Conservation (phyloP, 1,140 invertebrate species). For the Spodoptera litura region DNA sequence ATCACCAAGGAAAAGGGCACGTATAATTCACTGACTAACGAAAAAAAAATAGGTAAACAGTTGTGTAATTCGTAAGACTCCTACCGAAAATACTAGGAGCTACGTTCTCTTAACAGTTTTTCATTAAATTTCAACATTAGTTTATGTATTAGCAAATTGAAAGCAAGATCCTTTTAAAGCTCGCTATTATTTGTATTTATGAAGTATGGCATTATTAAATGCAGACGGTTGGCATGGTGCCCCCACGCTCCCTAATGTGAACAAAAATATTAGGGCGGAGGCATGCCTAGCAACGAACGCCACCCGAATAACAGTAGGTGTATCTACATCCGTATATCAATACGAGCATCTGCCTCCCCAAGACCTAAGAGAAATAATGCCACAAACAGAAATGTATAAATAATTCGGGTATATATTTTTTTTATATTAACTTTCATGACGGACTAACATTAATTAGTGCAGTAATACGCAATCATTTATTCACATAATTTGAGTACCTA, state of each 20-base stretch:
- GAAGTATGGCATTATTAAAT: constrained; percentile 28
- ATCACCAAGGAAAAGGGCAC: background rate
- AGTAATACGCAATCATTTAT: constrained; percentile 10
- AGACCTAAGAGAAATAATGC: constrained; percentile 11
- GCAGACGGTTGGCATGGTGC: constrained; percentile 33
- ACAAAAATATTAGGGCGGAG: constrained; percentile 40
- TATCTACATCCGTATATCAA: constrained; percentile 25
- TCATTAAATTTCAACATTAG: background rate
- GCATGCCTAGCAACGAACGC: constrained; percentile 42
- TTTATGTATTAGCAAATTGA: constrained; percentile 1
- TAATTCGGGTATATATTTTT: background rate
- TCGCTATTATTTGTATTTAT: constrained; percentile 29
- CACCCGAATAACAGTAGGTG: constrained; percentile 36
- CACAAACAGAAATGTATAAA: background rate
- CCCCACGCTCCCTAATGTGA: constrained; percentile 44
- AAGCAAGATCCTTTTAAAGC: constrained; percentile 4
- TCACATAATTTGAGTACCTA: background rate
- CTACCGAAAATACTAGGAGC: background rate
- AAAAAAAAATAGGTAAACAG: background rate
- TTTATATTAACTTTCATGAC: background rate
- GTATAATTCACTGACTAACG: background rate
- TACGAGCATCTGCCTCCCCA: constrained; percentile 10
- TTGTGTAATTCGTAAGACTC: background rate
- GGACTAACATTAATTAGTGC: background rate
- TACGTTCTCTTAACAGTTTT: background rate